Evolutionary conservation across 1,140 invertebrate species (phyloP), one percentile per base, ranked within the genome.

Genomic region (Drosophila sulfurigaster): DNA sequence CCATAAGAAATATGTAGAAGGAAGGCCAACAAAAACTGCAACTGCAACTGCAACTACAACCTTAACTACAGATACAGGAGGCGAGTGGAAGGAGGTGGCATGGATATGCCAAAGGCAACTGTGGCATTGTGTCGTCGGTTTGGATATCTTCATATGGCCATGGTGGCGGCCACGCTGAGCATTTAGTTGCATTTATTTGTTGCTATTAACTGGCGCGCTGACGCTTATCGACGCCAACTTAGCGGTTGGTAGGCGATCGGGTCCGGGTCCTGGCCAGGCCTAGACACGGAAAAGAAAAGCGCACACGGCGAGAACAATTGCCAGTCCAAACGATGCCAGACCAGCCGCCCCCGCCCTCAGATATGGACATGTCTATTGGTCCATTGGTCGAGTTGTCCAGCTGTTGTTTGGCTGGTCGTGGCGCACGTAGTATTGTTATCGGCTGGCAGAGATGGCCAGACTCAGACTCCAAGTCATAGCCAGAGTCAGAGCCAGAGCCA

Each of bases 111-210:
- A 87, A 81, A 67, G 74, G 83, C 65, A 76, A 88, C 88, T 85
- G 77, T 79, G 51, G 82, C 89, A 91, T 86, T 91, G 89, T 91
- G 89, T 91, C 89, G 81, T 82, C 87, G 71, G 78, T 89, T 91
- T 91, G 75, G 89, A 91, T 91, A 91, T 91, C 89, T 91, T 91
- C 89, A 91, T 91, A 91, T 81, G 70, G 75, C 75, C 59, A 49
- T 60, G 56, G 71, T 65, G 10, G 57, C 43, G 43, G 60, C 73
- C 75, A 70, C 56, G 57, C 70, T 51, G 59, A 91, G 81, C 89
- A 91, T 91, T 91, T 91, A 91, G 89, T 87, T 91, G 86, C 85
- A 91, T 91, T 91, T 89, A 91, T 91, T 91, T 91, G 89, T 91
- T 91, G 85, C 89, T 87, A 91, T 91, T 91, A 91, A 91, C 89